Evolutionary conservation across 2,888 invertebrate genomes (phyloP).

Genomic region (Caradrina kadenii): DNA sequence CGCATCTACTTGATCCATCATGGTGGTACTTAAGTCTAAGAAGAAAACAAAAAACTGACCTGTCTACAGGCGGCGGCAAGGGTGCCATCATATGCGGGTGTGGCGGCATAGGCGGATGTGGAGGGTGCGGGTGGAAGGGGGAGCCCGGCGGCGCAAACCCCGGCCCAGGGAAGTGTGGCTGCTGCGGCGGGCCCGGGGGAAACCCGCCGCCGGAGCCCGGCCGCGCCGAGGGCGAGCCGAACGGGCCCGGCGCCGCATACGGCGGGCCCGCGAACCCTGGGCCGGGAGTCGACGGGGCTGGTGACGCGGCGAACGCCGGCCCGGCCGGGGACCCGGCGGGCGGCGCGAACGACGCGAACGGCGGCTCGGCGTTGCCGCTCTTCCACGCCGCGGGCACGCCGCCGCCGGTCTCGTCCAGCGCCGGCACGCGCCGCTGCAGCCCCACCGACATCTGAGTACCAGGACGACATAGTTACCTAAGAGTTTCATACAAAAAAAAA

Average conservation of each 20-base stretch:
- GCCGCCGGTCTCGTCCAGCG: constrained; percentile 87
- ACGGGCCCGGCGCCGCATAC: constrained; percentile 92
- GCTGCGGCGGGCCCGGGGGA: constrained; percentile 93
- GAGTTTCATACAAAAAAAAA: background rate
- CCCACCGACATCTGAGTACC: constrained; percentile 91
- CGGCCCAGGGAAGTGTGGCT: constrained; percentile 93
- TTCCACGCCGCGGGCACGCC: constrained; percentile 93
- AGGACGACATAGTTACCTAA: constrained; percentile 38
- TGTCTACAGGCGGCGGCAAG: constrained; percentile 94
- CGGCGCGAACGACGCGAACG: constrained; percentile 94
- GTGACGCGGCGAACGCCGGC: constrained; percentile 92
- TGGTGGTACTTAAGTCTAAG: constrained; percentile 1
- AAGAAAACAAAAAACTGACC: constrained; percentile 87
- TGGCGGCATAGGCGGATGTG: constrained; percentile 96
- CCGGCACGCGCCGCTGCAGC: constrained; percentile 95
- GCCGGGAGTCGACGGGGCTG: constrained; percentile 93
- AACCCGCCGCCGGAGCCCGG: constrained; percentile 96
- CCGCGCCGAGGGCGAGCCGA: constrained; percentile 91
- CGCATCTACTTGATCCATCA: background rate
- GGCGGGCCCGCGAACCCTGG: constrained; percentile 93
- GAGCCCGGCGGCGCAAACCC: constrained; percentile 94
- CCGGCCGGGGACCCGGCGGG: constrained; percentile 94
- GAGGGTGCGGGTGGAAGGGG: constrained; percentile 95
- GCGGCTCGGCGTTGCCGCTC: constrained; percentile 91
- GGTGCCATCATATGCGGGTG: constrained; percentile 89